Evolutionary conservation across 2,113 vertebrate species (phyloP).

Genomic region (Marmota monax): DNA sequence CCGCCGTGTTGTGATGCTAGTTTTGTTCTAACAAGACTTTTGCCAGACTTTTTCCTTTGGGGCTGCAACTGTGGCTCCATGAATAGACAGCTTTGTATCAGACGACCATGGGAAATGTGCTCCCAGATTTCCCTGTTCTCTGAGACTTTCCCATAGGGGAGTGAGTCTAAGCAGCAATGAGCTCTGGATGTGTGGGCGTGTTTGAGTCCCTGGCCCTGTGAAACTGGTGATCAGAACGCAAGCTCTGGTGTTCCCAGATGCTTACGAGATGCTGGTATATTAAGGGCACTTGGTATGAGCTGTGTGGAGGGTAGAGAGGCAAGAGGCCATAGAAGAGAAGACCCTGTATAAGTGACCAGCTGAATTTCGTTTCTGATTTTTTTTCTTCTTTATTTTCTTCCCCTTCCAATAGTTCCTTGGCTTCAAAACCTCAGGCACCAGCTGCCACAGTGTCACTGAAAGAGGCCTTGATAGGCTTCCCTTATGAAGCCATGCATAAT

Average conservation of each 20-base stretch:
- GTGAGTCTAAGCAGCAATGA: not conserved
- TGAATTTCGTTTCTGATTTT: not conserved
- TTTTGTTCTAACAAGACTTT: not conserved
- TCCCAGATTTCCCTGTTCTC: not conserved
- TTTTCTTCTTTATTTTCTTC: not conserved
- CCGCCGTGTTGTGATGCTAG: not conserved
- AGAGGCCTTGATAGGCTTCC: constrained; percentile 12
- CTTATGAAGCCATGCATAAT: constrained; percentile 28
- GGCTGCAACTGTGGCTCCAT: not conserved
- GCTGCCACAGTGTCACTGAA: constrained; percentile 32
- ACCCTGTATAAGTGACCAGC: not conserved
- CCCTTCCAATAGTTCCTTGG: not conserved
- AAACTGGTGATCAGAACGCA: not conserved
- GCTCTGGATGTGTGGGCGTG: not conserved
- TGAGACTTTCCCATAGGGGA: not conserved
- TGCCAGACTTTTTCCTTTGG: constrained; percentile 2
- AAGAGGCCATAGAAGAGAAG: not conserved
- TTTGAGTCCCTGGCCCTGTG: not conserved
- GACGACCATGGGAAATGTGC: not conserved
- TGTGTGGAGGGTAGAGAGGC: not conserved
- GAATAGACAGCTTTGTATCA: not conserved
- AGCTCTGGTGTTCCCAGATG: not conserved
- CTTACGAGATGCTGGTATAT: no score
- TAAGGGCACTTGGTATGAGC: not conserved
- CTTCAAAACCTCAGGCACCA: constrained; percentile 6